Evolutionary conservation across 2,888 invertebrate genomes (phyloP), one percentile per base, ranked within the genome.

Genomic region (Rhagophthalmus giganteus): DNA sequence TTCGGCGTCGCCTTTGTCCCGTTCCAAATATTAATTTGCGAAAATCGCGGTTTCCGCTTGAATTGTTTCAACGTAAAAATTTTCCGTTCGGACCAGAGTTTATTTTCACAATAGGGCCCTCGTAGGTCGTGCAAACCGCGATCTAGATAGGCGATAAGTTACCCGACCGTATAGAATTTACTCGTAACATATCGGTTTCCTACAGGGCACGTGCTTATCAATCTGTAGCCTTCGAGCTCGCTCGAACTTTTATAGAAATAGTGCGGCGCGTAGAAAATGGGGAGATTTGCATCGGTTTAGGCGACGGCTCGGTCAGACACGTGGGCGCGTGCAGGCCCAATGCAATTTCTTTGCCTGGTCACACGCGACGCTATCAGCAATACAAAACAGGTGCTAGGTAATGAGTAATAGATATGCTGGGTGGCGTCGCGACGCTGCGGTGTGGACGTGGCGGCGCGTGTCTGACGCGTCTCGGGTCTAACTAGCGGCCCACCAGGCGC

Each of bases 401-500:
- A 71, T 70, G 70, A 70, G 70, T 70, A 70, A 68, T 70, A 70
- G 69, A 70, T 65, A 68, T 65, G 67, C 64, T 56, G 66, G 62
- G 65, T 64, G 60, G 66, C 56, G 56, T 54, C 54, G 49, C 64
- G 63, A 58, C 62, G 63, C 61, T 62, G 68, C 67, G 65, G 68
- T 65, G 65, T 66, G 66, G 69, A 66, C 67, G 67, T 67, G 69
- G 71, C 69, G 73, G 71, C 73, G 73, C 74, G 74, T 74, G 74
- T 74, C 74, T 74, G 74, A 73, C 73, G 73, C 74, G 73, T 72
- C 74, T 71, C 70, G 72, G 72, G 73, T 72, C 72, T 72, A 73
- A 73, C 74, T 71, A 73, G 72, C 72, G 66, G 63, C 64, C 67
- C 62, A 61, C 67, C 62, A 63, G 61, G 51, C 53, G 47, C 58